These are phyloP conservation scores for Stictocephala bisonia DNA, from an alignment of 2,888 invertebrate species.

Conservation along the genomic window DNA sequence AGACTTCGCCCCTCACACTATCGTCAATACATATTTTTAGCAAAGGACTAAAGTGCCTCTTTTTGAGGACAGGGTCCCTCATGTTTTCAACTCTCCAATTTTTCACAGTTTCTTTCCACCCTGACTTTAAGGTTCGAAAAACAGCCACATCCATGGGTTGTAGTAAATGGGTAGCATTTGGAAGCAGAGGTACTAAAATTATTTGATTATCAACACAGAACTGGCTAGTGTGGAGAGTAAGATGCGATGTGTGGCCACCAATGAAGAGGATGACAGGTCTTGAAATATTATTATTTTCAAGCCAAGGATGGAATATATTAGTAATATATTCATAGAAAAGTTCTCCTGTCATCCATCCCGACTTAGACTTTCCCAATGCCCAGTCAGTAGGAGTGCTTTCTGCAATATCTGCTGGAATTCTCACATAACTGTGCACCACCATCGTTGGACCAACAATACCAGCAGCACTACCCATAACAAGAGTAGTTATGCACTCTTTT, in stretches of 20 bases:
- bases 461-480: conserved; percentile 59
- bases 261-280: conserved; percentile 56
- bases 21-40: conserved; percentile 32
- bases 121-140: conserved; percentile 61
- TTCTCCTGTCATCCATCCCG: conserved; percentile 54
- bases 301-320: conserved; percentile 55
- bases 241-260: conserved; percentile 57
- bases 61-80: conserved; percentile 10
- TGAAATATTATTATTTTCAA: conserved; percentile 54
- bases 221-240: conserved; percentile 62
- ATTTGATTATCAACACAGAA: conserved; percentile 63
- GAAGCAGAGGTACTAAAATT: conserved; percentile 61
- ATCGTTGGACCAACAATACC: conserved; percentile 54
- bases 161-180: conserved; percentile 63
- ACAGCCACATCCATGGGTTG: conserved; percentile 63
- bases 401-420: conserved; percentile 51
- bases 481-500: conserved; percentile 59
- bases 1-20: background rate
- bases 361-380: conserved; percentile 52
- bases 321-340: conserved; percentile 53
- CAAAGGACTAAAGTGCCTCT: conserved; percentile 38
- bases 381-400: conserved; percentile 51
- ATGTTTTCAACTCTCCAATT: conserved; percentile 57
- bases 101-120: conserved; percentile 60
- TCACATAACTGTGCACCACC: conserved; percentile 51